A percentile compares a stretch with the other conserved stretches of the same genome.
Evolutionary conservation across 35 echinoderm and acorn worm genomes (phyloP).

Genomic region (Antedon bifida): DNA sequence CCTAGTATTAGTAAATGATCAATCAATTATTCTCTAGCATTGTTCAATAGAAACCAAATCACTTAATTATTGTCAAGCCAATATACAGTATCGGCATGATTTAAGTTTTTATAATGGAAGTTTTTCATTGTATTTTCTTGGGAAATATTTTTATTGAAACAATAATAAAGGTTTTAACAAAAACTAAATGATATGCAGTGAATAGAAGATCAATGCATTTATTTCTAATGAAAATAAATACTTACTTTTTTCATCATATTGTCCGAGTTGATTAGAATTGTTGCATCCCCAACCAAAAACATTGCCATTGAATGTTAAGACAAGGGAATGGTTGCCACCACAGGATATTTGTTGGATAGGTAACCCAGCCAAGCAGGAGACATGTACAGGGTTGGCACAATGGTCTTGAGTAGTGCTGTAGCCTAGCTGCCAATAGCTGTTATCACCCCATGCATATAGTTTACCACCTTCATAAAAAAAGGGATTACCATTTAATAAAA

Average conservation of each 20-base stretch:
- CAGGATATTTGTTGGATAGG: constrained; percentile 56
- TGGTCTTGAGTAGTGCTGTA: not conserved
- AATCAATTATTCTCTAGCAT: too few relatives aligned
- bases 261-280: constrained; percentile 60
- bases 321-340: constrained; percentile 63
- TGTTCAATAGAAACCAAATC: too few relatives aligned
- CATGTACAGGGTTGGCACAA: constrained; percentile 10
- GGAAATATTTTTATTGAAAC: too few relatives aligned
- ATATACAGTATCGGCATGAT: too few relatives aligned
- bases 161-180: too few relatives aligned
- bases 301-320: constrained; percentile 38
- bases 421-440: constrained; percentile 56
- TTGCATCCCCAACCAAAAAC: constrained; percentile 92
- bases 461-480: constrained; percentile 33
- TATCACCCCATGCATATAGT: constrained; percentile 74
- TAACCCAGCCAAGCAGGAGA: constrained; percentile 26
- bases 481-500: not conserved
- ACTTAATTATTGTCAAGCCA: too few relatives aligned
- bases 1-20: too few relatives aligned
- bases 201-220: too few relatives aligned
- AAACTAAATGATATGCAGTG: too few relatives aligned
- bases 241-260: constrained; percentile 32
- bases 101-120: too few relatives aligned
- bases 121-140: too few relatives aligned
- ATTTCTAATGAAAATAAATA: not conserved